Conservation (phyloP, 2,888 invertebrate genomes). For the Argyresthia goedartella region DNA sequence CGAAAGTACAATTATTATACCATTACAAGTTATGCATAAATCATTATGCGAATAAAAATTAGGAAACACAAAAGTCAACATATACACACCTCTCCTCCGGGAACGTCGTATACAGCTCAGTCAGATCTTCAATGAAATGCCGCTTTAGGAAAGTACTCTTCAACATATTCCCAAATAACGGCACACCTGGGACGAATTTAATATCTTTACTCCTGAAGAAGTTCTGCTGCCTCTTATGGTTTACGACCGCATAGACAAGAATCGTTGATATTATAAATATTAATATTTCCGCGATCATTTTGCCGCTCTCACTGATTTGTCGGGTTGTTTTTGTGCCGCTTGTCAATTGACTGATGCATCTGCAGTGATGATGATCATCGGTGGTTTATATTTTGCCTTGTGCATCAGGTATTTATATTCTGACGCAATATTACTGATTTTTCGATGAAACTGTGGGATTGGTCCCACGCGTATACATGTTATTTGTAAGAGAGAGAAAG, state of each 20-base stretch:
- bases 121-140: slow-evolving; percentile 35
- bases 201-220: slow-evolving; percentile 30
- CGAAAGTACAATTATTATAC: too few species aligned
- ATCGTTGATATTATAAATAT: slow-evolving; percentile 30
- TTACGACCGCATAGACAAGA: slow-evolving; percentile 26
- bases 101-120: slow-evolving; percentile 33
- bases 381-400: too few species aligned
- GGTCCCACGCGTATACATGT: too few species aligned
- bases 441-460: too few species aligned
- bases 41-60: too few species aligned
- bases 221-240: slow-evolving; percentile 26
- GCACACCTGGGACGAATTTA: slow-evolving; percentile 35
- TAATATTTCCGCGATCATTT: slow-evolving; percentile 41
- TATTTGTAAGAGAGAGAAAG: too few species aligned
- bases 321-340: background rate
- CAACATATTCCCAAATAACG: slow-evolving; percentile 41
- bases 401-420: too few species aligned
- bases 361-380: too few species aligned
- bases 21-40: too few species aligned
- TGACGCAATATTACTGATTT: too few species aligned
- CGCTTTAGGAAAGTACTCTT: slow-evolving; percentile 22
- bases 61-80: too few species aligned
- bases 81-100: slow-evolving; percentile 40
- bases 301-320: slow-evolving; percentile 5
- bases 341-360: background rate